Base-by-base conservation (phyloP, 1,140 invertebrate species). In the Lordiphosa clarofinis region DNA sequence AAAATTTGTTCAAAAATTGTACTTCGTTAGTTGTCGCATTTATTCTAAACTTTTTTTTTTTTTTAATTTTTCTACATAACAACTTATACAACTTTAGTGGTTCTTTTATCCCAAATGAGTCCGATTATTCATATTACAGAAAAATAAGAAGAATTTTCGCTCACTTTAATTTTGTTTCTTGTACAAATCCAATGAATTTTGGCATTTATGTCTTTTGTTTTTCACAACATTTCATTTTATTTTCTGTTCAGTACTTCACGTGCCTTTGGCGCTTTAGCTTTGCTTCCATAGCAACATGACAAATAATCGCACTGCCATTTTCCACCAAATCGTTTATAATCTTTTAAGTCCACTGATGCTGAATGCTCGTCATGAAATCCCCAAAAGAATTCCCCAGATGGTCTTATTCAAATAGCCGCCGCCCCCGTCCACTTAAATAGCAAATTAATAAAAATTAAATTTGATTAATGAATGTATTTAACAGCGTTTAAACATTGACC, bases 401-500 rank as follows among this genome's bases (percentile, higher is more conserved):
- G 37, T 33, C 15, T 28, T 24, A 9, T 31, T n/a, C 5, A 47
- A 43, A 42, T 19, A 19, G 19, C 21, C 28, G 13, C 38, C 36
- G n/a, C 58, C 39, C 28, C 46, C 49, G 15, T 38, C 48, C 40
- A 57, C 52, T 60, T 53, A 39, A 54, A 60, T 50, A 40, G 42
- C 52, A 52, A 70, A 75, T 82, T 72, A 75, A 76, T 68, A 68
- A 76, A 59, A 59, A 76, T 64, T 58, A 64, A 82, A 82, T 72
- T 82, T 81, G 67, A 81, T 81, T 76, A 82, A 81, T 81, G 67
- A 72, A 64, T 76, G 58, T 61, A 47, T 82, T 82, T 76, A 76
- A 76, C 53, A 72, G 56, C 71, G 63, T 75, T 81, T 81, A 76
- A 76, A 67, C 62, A 68, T 43, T 76, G 72, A 63, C 56, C 62